Percentiles rank a stretch among this genome's conserved stretches.
Conservation (phyloP, 2,797 vertebrate genomes). For the Thaleichthys pacificus region DNA sequence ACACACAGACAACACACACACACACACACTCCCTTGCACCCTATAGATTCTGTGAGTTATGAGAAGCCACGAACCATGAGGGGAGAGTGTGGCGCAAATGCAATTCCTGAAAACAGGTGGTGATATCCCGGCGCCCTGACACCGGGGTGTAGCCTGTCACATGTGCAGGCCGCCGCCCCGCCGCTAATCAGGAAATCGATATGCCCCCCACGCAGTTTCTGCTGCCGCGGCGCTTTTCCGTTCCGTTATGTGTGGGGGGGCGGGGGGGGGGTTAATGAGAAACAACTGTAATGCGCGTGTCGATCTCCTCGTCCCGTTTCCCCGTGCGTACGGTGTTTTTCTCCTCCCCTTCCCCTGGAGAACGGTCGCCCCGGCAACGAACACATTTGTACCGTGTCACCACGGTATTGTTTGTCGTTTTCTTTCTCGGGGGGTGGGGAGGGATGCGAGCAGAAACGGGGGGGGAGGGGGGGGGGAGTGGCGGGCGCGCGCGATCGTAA, state of each 20-base stretch:
- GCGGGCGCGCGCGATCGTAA: slow-evolving; percentile 47
- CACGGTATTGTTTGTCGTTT: slow-evolving; percentile 20
- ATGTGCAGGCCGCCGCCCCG: slow-evolving; percentile 24
- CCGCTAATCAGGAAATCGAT: slow-evolving; percentile 42
- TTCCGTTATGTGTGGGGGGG: too few species aligned
- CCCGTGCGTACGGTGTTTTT: background rate
- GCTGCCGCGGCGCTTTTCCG: slow-evolving; percentile 39
- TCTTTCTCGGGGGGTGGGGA: too few species aligned
- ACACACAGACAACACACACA: background rate
- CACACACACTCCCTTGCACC: too few species aligned
- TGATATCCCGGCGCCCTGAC: slow-evolving; percentile 10
- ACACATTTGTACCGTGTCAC: slow-evolving; percentile 60
- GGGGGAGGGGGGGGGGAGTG: slow-evolving; percentile 38
- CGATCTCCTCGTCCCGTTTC: slow-evolving; percentile 18
- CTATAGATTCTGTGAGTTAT: slow-evolving; percentile 30
- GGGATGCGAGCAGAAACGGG: background rate
- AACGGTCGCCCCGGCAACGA: slow-evolving; percentile 32
- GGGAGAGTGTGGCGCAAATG: slow-evolving; percentile 27
- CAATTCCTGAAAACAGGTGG: slow-evolving; percentile 30
- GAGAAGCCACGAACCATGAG: slow-evolving; percentile 20
- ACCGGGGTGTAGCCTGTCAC: slow-evolving; percentile 17
- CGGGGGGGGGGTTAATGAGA: slow-evolving; percentile 37
- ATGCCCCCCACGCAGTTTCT: slow-evolving; percentile 37
- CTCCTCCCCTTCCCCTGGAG: background rate
- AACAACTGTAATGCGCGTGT: slow-evolving; percentile 31